Evolutionary conservation across 2,113 vertebrate species (phyloP).

Genomic region (Ibidorhyncha struthersii): DNA sequence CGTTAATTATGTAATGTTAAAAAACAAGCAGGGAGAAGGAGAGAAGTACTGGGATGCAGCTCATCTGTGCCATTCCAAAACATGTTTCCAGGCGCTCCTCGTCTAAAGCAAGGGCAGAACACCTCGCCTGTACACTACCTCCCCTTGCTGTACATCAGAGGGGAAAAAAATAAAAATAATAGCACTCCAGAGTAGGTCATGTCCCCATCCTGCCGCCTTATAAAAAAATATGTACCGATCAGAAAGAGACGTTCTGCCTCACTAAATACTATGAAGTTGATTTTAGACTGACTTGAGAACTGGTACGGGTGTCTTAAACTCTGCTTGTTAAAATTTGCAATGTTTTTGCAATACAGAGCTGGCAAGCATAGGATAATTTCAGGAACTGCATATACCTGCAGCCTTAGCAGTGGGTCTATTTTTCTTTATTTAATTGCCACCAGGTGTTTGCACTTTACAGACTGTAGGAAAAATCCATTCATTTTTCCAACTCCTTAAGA

Average conservation of each 20-base stretch:
- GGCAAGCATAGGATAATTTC: neutral
- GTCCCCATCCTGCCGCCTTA: neutral
- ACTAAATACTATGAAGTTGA: neutral
- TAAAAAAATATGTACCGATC: neutral
- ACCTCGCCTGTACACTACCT: neutral
- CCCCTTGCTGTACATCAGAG: neutral
- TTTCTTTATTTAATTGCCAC: neutral
- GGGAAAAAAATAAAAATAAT: neutral
- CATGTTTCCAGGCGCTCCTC: neutral
- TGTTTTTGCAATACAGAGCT: neutral
- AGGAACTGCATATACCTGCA: neutral
- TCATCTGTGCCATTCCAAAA: neutral
- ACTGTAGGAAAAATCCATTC: neutral
- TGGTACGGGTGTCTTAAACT: fast-evolving
- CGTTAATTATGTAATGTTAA: neutral
- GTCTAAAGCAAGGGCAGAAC: neutral
- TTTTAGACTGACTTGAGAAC: neutral
- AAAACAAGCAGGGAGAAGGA: neutral
- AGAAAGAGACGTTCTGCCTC: neutral
- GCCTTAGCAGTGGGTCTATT: neutral
- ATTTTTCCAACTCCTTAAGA: neutral
- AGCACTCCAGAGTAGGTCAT: fast-evolving
- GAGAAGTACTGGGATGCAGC: neutral
- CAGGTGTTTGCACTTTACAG: neutral
- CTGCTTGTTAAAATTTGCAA: neutral